These are phyloP conservation scores for Pollachius pollachius DNA, from an alignment of 2,113 vertebrate species.

Conservation along the genomic window DNA sequence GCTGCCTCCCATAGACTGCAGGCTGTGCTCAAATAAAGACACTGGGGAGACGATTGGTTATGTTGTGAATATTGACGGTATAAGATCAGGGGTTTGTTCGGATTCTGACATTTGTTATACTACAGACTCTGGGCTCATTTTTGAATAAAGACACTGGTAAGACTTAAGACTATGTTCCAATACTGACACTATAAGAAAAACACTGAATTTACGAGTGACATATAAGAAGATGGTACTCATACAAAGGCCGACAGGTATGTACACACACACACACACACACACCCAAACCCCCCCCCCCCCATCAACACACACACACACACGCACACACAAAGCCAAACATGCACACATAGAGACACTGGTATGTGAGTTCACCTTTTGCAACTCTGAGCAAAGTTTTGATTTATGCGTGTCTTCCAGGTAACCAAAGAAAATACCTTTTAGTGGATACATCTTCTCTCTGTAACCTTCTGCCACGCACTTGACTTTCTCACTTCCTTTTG, in stretches of 20 bases:
- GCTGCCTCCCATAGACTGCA: too few species aligned
- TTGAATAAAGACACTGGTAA: too few species aligned
- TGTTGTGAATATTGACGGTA: too few species aligned
- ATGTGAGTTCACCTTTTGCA: too few species aligned
- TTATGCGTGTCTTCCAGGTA: slow-evolving; percentile 30
- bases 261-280: background rate
- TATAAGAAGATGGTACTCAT: background rate
- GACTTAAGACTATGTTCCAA: background rate
- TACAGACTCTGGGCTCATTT: too few species aligned
- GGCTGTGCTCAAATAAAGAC: too few species aligned
- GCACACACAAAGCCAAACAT: slow-evolving; percentile 7
- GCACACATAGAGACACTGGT: background rate
- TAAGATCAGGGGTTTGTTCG: too few species aligned
- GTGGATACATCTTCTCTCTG: background rate
- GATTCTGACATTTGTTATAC: too few species aligned
- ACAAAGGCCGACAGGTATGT: background rate
- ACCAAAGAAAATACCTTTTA: slow-evolving; percentile 41
- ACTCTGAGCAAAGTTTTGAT: slow-evolving; percentile 14
- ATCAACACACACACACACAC: slow-evolving; percentile 3
- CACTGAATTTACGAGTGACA: background rate
- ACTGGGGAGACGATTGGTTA: too few species aligned
- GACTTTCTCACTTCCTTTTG: too few species aligned
- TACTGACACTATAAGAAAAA: background rate
- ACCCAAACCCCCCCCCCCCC: background rate
- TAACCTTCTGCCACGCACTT: background rate